Percentiles rank a stretch among this genome's conserved stretches.
These are phyloP conservation scores for Euphydryas editha DNA, from an alignment of 2,888 invertebrate genomes.

Conservation along the genomic window DNA sequence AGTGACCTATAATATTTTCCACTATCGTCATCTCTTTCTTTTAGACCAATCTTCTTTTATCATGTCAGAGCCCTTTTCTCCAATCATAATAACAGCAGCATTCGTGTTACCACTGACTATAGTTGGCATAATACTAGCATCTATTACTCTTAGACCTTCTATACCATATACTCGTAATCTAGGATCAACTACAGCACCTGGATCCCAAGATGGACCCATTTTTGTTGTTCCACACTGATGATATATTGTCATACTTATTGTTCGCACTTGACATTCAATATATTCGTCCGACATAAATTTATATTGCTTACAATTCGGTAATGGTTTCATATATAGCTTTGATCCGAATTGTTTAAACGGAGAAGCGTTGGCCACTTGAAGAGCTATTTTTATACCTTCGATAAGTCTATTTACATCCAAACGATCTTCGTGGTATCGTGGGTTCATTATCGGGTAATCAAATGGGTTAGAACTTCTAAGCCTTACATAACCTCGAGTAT, in stretches of 20 bases:
- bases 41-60: conserved; percentile 92
- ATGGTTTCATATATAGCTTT: conserved; percentile 87
- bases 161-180: conserved; percentile 90
- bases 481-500: conserved; percentile 90
- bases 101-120: conserved; percentile 95
- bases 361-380: conserved; percentile 88
- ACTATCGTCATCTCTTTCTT: conserved; percentile 59
- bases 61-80: conserved; percentile 93
- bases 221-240: conserved; percentile 95
- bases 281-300: conserved; percentile 91
- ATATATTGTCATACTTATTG: conserved; percentile 95
- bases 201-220: conserved; percentile 93
- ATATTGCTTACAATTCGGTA: conserved; percentile 90
- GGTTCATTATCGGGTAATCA: conserved; percentile 94
- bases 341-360: conserved; percentile 93
- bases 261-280: conserved; percentile 93
- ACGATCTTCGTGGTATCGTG: conserved; percentile 95
- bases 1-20: neutral
- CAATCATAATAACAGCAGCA: conserved; percentile 96
- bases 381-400: conserved; percentile 91
- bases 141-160: conserved; percentile 90
- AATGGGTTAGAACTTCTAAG: conserved; percentile 92
- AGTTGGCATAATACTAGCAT: conserved; percentile 95
- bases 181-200: conserved; percentile 92
- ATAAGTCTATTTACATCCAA: conserved; percentile 91